These are phyloP conservation scores for Linepithema humile DNA, from an alignment of 1,140 invertebrate genomes.

Conservation along the genomic window DNA sequence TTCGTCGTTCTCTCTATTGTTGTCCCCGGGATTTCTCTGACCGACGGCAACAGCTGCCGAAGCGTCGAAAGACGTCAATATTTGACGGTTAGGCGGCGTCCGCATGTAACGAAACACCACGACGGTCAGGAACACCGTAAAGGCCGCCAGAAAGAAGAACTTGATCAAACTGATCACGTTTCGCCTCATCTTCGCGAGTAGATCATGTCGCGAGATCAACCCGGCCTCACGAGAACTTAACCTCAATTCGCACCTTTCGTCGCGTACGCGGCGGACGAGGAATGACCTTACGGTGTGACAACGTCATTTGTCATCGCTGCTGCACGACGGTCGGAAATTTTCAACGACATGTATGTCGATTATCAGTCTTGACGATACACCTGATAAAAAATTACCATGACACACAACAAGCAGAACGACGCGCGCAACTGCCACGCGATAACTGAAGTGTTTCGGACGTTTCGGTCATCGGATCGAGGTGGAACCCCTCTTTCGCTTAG, in stretches of 20 bases:
- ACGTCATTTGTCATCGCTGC: constrained; percentile 11
- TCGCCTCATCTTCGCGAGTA: constrained; percentile 79
- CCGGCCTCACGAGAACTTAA: constrained; percentile 29
- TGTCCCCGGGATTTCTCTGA: constrained; percentile 9
- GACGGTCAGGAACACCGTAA: constrained; percentile 82
- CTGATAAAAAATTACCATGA: background rate
- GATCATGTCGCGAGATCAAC: constrained; percentile 56
- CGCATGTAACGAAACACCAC: constrained; percentile 81
- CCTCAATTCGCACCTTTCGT: constrained; percentile 13
- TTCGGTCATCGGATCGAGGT: no score
- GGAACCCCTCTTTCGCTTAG: no score
- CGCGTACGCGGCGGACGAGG: background rate
- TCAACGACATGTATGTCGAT: background rate
- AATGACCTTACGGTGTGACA: background rate
- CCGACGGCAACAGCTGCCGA: background rate
- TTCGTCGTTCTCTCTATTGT: constrained; percentile 24
- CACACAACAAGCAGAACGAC: background rate
- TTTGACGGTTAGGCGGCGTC: constrained; percentile 63
- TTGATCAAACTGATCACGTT: constrained; percentile 83
- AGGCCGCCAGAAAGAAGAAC: constrained; percentile 80
- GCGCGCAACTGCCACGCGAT: constrained; percentile 48
- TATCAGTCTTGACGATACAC: background rate
- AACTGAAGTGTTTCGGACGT: constrained; percentile 25
- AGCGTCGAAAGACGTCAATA: constrained; percentile 54
- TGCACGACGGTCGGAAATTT: background rate